These are phyloP conservation scores for Nothoprocta perdicaria DNA, from an alignment of 2,113 vertebrate species.

Conservation along the genomic window DNA sequence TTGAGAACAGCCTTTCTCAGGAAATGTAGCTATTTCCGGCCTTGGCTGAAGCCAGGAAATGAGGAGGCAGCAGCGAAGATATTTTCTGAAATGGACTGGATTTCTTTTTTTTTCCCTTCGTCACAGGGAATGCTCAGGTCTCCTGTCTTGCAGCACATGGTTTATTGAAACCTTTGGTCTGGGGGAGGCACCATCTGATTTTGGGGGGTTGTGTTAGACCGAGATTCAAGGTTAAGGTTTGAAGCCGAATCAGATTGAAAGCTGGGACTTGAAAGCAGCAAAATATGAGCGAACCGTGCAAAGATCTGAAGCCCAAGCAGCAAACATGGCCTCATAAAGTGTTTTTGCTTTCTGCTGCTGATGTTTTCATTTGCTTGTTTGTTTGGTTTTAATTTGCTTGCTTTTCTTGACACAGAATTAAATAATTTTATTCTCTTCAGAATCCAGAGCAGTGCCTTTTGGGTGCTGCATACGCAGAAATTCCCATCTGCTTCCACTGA, in stretches of 20 bases:
- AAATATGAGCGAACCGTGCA: background rate
- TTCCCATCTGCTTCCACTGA: background rate
- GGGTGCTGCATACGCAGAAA: background rate
- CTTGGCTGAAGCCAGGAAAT: conserved; percentile 64
- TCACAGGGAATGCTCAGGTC: background rate
- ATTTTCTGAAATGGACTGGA: conserved; percentile 42
- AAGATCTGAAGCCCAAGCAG: background rate
- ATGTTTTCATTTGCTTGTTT: background rate
- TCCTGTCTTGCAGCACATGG: background rate
- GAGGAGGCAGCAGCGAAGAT: conserved; percentile 55
- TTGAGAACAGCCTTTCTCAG: conserved; percentile 65
- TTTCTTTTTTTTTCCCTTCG: background rate
- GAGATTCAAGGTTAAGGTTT: background rate
- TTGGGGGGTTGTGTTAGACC: background rate
- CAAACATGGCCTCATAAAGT: background rate
- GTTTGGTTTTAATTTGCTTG: background rate
- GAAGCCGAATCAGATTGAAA: background rate
- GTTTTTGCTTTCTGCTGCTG: background rate
- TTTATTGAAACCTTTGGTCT: background rate
- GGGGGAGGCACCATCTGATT: rapidly evolving
- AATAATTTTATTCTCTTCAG: background rate
- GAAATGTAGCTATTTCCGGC: conserved; percentile 69
- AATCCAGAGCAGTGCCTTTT: background rate
- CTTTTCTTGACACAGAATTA: background rate
- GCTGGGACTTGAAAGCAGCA: background rate